phyloP scores from a whole-genome alignment of 2,113 vertebrate species.

The Tachycineta bicolor region DNA sequence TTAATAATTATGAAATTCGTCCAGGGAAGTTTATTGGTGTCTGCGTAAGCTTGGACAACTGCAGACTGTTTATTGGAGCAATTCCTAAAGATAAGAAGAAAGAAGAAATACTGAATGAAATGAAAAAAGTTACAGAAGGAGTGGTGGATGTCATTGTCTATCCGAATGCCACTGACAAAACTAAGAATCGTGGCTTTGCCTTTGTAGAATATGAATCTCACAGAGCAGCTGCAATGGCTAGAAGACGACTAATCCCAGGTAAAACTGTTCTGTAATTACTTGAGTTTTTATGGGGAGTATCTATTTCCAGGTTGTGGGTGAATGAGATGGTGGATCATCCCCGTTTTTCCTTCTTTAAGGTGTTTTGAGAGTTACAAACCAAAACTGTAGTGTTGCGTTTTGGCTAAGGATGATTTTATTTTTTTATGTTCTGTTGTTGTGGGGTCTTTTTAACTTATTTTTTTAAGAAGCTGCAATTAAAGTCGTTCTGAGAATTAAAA shows the following conservation, averaged over 20 bases:
- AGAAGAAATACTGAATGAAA: slow-evolving; percentile 93
- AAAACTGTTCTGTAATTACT: neutral
- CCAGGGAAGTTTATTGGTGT: slow-evolving; percentile 93
- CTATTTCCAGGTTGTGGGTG: accelerated
- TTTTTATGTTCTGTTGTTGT: neutral
- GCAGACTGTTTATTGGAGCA: slow-evolving; percentile 92
- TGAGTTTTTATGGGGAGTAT: neutral
- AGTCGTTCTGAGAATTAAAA: neutral
- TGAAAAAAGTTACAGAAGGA: slow-evolving; percentile 92
- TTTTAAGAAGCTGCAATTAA: neutral
- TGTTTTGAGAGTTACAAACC: neutral
- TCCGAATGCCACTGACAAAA: slow-evolving; percentile 88
- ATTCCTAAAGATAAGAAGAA: slow-evolving; percentile 94
- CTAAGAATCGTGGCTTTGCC: slow-evolving; percentile 92
- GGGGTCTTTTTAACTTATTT: accelerated
- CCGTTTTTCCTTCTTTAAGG: neutral
- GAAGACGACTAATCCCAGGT: slow-evolving; percentile 91
- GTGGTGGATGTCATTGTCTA: slow-evolving; percentile 94
- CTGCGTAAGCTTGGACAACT: slow-evolving; percentile 94
- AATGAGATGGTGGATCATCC: neutral
- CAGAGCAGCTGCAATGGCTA: slow-evolving; percentile 93
- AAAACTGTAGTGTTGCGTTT: neutral
- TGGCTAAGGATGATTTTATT: neutral
- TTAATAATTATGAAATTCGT: slow-evolving; percentile 92
- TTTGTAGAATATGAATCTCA: slow-evolving; percentile 96